Base-by-base conservation (phyloP, 2,888 invertebrate genomes). In the Lasioglossum calceatum region DNA sequence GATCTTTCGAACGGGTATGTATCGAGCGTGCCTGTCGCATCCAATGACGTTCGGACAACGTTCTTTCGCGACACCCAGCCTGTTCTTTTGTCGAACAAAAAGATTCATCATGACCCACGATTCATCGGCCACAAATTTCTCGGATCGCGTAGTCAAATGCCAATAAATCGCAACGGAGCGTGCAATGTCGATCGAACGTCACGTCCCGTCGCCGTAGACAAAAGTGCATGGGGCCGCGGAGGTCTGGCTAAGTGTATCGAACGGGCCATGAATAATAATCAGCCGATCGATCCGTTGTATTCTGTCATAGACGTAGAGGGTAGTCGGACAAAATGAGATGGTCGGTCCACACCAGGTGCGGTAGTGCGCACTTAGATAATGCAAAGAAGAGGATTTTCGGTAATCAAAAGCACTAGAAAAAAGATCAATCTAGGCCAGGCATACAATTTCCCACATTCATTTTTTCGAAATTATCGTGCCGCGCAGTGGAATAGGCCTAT, bases 201-300 rank as follows among this genome's bases (percentile, higher is more conserved):
- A 67, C 36, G 67, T 67, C 19, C 2, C 67, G 14, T 36, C 67
- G 67, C 19, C 19, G 19, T 3, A 67, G 67, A 67, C 36, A 82
- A 82, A 79, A 76, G 61, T 85, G 50, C 8, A 32, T 32, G 32
- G 23, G n/a, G 39, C 16, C 7, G 19, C n/a, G n/a, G 54, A 77
- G 50, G n/a, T 54, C 27, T 27, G 42, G 58, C 58, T 19, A 79
- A 82, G 71, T 82, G 75, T 71, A 72, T 76, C 72, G 75, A 82
- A 79, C 79, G 64, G 44, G 50, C 14, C 70, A 50, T 71, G 80
- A 77, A 80, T 79, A 84, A 86, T 81, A 81, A 86, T 79, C 79
- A 77, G 16, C 23, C 77, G 80, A 84, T 80, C 86, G 75, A 86
- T 70, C 67, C 54, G 36, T 47, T 44, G 61, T 19, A 23, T 50